Percentiles rank a stretch among this genome's conserved stretches.
Conservation (phyloP, 37 sponge, comb jelly and placozoan species). For the Haliclona indistincta region DNA sequence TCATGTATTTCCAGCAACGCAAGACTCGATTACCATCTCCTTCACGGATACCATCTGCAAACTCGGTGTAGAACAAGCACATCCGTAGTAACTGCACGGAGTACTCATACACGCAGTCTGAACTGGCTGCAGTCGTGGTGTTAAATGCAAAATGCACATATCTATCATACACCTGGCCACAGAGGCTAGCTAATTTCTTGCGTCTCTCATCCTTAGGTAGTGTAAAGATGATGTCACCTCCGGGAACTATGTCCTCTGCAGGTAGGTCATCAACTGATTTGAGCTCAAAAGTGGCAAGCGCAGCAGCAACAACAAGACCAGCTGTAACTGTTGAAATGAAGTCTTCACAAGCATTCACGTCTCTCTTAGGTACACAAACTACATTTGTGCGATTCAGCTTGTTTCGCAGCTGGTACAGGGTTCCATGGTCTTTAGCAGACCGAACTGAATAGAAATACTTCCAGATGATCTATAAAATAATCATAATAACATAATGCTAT, state of each 20-base stretch:
- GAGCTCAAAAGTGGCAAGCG: constrained; percentile 8
- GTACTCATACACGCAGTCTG: background rate
- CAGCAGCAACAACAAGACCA: constrained; percentile 26
- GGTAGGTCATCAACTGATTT: constrained; percentile 21
- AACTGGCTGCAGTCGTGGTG: background rate
- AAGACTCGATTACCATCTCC: constrained; percentile 20
- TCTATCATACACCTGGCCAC: too few species aligned
- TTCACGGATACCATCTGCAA: constrained; percentile 15
- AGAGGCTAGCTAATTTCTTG: too few species aligned
- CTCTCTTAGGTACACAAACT: constrained; percentile 2
- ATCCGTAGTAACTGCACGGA: background rate
- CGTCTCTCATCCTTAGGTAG: too few species aligned
- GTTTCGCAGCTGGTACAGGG: constrained; percentile 35
- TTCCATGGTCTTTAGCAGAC: constrained; percentile 34
- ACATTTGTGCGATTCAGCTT: constrained; percentile 24
- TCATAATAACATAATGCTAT: background rate
- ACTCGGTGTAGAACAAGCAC: constrained; percentile 1
- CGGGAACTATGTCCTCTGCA: constrained; percentile 11
- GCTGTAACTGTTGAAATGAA: constrained; percentile 15
- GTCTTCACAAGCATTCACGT: constrained; percentile 46
- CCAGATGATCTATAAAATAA: constrained; percentile 20
- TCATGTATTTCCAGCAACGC: constrained; percentile 24
- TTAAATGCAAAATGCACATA: background rate
- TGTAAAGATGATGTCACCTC: too few species aligned
- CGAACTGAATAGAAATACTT: constrained; percentile 26